Base-by-base conservation (phyloP, 2,797 vertebrate species). In the Centropyge bicolor region DNA sequence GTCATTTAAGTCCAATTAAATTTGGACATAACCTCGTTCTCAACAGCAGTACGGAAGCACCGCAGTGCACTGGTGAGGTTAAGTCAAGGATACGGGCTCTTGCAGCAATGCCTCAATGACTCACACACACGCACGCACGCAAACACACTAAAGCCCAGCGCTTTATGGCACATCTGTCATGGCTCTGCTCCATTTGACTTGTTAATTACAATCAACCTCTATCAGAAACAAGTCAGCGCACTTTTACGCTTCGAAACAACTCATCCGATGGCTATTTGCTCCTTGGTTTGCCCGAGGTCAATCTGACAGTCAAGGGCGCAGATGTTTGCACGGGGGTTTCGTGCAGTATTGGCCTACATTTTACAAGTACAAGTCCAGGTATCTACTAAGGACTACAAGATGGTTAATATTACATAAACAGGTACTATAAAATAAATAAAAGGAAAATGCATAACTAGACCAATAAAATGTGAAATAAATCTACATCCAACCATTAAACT, bases 161-260 rank as follows among this genome's bases (percentile, higher is more conserved):
- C 85, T 92, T 94, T 89, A 93, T 78, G 82, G 85, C 92, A 91
- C 93, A 94, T 95, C 93, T 93, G 94, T 95, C 93, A 93, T 71
- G 45, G 93, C 86, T 94, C 84, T 89, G 94, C 94, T 92, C 91
- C 91, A 94, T 94, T 95, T 93, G 85, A 93, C 87, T 92, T 84
- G 92, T 88, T 94, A 93, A 95, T 95, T 95, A 92, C 90, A 91
- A 94, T 94, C 91, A 92, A 89, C 88, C 90, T 83, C 91, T 40
- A 89, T 92, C 85, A 84, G 80, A 86, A 92, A 90, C 82, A 86
- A 76, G 86, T 82, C 74, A 22, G 78, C 49, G 52, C 65, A 86
- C 82, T 87, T 88, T 82, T 81, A 83, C 40, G 36, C 86, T 87
- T 77, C 79, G 78, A 85, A 86, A 84, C 62, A 85, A 87, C 82